Percentiles rank a stretch among this genome's conserved stretches.
Conservation (phyloP, 2,888 invertebrate species). For the Trachelus iudaicus region DNA sequence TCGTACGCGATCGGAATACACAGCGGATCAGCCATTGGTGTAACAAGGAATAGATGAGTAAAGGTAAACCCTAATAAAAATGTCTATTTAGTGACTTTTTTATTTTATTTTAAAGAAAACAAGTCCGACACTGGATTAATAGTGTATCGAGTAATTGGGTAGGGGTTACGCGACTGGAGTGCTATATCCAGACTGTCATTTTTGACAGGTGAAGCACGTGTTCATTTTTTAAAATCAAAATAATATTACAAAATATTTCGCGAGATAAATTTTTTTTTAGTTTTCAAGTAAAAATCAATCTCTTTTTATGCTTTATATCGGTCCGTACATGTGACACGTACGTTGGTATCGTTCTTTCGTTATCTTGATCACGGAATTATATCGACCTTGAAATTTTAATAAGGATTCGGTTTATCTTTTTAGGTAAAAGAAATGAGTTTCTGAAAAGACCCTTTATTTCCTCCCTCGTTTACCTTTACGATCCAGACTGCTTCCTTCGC, state of each 20-base stretch:
- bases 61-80: neutral
- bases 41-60: neutral
- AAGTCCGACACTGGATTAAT: neutral
- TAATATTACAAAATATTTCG: neutral
- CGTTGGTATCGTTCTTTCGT: neutral
- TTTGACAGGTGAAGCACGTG: neutral
- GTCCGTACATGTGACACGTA: neutral
- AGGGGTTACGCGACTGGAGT: neutral
- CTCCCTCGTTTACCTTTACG: neutral
- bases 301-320: neutral
- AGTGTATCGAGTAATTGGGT: neutral
- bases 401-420: neutral
- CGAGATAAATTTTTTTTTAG: neutral
- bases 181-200: neutral
- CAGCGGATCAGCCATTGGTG: neutral
- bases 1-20: conserved; percentile 19
- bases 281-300: neutral
- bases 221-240: neutral
- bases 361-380: neutral
- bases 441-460: neutral
- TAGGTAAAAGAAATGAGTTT: neutral
- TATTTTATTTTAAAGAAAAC: neutral
- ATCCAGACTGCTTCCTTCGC: neutral
- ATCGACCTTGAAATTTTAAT: neutral
- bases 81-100: neutral